Percentiles rank a stretch among this genome's conserved stretches.
phyloP scores from a whole-genome alignment of 2,888 invertebrate species.

The Marronus borbonicus region DNA sequence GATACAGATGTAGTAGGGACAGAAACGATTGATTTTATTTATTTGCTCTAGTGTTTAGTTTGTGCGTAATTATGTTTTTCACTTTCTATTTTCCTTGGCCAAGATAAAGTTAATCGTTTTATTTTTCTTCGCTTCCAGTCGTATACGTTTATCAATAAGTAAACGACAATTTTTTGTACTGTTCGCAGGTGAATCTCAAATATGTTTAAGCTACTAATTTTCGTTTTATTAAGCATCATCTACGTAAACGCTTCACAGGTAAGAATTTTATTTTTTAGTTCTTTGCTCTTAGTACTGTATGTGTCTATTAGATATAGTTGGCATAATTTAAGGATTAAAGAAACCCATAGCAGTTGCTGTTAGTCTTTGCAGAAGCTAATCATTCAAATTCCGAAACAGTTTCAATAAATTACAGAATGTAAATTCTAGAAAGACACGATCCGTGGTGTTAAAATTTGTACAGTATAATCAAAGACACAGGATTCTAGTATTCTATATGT shows the following conservation, averaged over 20 bases:
- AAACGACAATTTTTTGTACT: constrained; percentile 15
- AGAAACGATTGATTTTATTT: constrained; percentile 6
- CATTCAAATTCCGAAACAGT: too few species aligned
- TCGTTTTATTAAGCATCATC: constrained; percentile 4
- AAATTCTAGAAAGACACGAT: too few species aligned
- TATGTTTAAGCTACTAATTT: constrained; percentile 27
- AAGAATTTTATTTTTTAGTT: constrained; percentile 1
- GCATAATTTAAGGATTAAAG: too few species aligned
- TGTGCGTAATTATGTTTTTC: not conserved
- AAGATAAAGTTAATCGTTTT: constrained; percentile 11
- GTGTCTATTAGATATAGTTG: too few species aligned
- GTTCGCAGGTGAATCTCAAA: constrained; percentile 29
- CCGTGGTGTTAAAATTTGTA: too few species aligned
- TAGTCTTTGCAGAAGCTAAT: too few species aligned
- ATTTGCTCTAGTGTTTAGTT: not conserved
- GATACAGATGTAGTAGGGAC: constrained; percentile 14
- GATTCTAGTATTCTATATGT: not conserved
- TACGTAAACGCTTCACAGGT: constrained; percentile 22
- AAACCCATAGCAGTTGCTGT: too few species aligned
- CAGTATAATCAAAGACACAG: too few species aligned
- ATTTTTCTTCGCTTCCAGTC: not conserved
- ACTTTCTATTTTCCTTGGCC: constrained; percentile 49
- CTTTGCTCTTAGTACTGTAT: too few species aligned
- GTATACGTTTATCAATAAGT: not conserved
- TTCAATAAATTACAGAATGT: too few species aligned